Conservation (phyloP, 2,888 invertebrate species). For the Tridacna crocea region DNA sequence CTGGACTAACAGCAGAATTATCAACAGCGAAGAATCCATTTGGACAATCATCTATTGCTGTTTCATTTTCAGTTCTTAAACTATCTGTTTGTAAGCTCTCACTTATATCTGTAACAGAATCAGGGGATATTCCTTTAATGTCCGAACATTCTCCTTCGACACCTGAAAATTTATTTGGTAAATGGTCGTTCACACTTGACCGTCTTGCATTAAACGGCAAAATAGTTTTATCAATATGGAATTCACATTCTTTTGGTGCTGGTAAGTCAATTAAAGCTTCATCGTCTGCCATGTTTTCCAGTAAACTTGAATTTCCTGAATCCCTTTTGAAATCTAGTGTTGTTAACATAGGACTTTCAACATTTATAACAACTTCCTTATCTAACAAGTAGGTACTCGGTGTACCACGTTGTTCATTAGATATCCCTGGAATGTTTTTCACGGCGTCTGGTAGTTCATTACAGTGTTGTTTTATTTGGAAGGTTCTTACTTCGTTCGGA, state of each 20-base stretch:
- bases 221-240: background rate
- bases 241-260: background rate
- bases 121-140: slow-evolving; percentile 50
- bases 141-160: background rate
- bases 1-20: slow-evolving; percentile 29
- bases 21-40: slow-evolving; percentile 27
- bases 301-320: slow-evolving; percentile 50
- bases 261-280: background rate
- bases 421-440: background rate
- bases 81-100: slow-evolving; percentile 58
- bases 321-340: slow-evolving; percentile 24
- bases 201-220: background rate
- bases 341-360: slow-evolving; percentile 13
- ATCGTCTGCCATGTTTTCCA: slow-evolving; percentile 33
- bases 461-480: slow-evolving; percentile 20
- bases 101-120: slow-evolving; percentile 55
- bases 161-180: background rate
- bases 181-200: background rate
- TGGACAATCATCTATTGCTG: slow-evolving; percentile 28
- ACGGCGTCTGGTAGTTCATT: background rate
- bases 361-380: slow-evolving; percentile 10
- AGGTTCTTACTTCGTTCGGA: slow-evolving; percentile 53
- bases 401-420: background rate
- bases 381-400: background rate
- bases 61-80: slow-evolving; percentile 44